Evolutionary conservation across 2,113 vertebrate genomes (phyloP).

Genomic region (Dascyllus trimaculatus): DNA sequence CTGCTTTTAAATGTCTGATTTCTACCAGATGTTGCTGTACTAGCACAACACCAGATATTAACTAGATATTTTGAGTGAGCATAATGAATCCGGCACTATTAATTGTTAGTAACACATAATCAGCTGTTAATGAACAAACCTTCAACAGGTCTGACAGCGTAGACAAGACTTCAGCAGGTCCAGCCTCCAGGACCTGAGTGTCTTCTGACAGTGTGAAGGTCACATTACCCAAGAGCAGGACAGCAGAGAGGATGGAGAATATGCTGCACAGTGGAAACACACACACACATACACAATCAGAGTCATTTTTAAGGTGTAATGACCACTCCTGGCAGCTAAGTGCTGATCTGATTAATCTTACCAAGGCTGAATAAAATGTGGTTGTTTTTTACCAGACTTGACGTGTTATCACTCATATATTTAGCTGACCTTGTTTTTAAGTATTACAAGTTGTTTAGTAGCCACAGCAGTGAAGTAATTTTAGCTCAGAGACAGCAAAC

Average conservation of each 20-base stretch:
- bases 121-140: slow-evolving; percentile 52
- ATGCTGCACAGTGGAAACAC: slow-evolving; percentile 80
- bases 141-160: slow-evolving; percentile 91
- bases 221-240: slow-evolving; percentile 94
- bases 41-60: neutral
- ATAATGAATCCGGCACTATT: neutral
- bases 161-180: slow-evolving; percentile 89
- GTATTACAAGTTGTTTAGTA: no score
- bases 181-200: slow-evolving; percentile 88
- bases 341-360: neutral
- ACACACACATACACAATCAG: slow-evolving; percentile 31
- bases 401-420: no score
- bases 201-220: slow-evolving; percentile 87
- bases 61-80: no score
- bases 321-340: neutral
- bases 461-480: no score
- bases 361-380: neutral
- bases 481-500: neutral
- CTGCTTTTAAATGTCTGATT: neutral
- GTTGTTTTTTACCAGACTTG: no score
- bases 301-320: neutral
- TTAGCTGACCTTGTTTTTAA: no score
- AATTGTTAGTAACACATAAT: neutral
- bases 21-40: neutral
- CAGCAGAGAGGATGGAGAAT: slow-evolving; percentile 94